Evolutionary conservation across 2,113 vertebrate genomes (phyloP), one percentile per base, ranked within the genome.

Genomic region (Cygnus buccinator): DNA sequence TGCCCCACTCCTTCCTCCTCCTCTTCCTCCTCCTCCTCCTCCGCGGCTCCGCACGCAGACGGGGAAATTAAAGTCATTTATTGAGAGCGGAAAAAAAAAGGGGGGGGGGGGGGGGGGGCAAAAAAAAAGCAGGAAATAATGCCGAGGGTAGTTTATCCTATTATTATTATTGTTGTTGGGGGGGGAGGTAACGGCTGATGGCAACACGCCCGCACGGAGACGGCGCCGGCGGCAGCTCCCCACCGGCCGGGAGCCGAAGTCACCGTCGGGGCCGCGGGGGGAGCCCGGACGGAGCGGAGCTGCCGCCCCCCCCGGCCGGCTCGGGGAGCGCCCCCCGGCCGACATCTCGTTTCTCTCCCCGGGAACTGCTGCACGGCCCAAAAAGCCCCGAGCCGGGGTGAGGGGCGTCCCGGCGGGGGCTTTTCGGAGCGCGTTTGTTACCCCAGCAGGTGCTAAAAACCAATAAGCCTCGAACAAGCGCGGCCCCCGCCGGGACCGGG

Each of bases 361-460:
- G 33, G 11, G 33, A 41, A n/a, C 21, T 44, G n/a, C 2, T 1
- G 41, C 39, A 23, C 10, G 20, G 52, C 22, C 25, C 46, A 10
- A 18, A 22, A 58, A 16, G 39, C 21, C n/a, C 52, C 17, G 39
- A 57, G 50, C 6, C 17, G 71, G 70, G 35, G 29, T 9, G 13
- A 25, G 23, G 7, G 55, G 29, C 2, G 16, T 59, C 72, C 37
- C 67, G 19, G 59, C 31, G 65, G 80, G 16, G 29, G 21, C 67
- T 77, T 77, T 91, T 77, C 48, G 59, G 87, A 82, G 85, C 66
- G 11, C 92, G 95, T 87, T 97, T 97, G 94, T 67, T 96, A 97
- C 97, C 95, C 87, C 97, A 97, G 95, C 97, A 98, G 95, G 96
- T 97, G 98, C 98, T 97, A 96, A 94, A 97, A 98, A 97, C 96